Evolutionary conservation across 2,113 vertebrate genomes (phyloP).

Genomic region (Cavia porcellus): DNA sequence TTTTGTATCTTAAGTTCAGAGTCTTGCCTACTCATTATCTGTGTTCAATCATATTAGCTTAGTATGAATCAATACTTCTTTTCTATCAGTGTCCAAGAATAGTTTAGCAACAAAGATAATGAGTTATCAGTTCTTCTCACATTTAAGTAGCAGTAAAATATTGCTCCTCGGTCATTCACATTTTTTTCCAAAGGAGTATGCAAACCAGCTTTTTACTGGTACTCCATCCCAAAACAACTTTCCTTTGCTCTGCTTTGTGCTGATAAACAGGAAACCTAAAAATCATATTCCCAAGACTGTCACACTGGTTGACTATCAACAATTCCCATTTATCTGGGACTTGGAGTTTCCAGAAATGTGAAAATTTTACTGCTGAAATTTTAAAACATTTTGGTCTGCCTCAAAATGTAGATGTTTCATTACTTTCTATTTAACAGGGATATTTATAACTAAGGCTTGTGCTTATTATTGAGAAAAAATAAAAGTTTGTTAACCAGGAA

Average conservation of each 20-base stretch:
- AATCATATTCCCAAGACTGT: background rate
- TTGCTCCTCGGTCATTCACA: background rate
- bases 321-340: background rate
- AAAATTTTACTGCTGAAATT: background rate
- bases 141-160: background rate
- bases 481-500: background rate
- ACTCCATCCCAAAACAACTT: background rate
- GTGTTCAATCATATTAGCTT: background rate
- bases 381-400: background rate
- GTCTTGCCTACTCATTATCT: background rate
- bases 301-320: background rate
- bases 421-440: background rate
- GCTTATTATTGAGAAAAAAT: background rate
- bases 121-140: background rate
- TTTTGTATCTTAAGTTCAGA: background rate
- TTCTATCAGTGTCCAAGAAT: background rate
- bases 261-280: background rate
- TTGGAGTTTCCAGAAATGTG: background rate
- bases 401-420: background rate
- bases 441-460: background rate
- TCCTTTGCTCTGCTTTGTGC: background rate
- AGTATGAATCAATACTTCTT: background rate
- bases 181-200: background rate
- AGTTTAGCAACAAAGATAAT: background rate
- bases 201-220: background rate